These are phyloP conservation scores for human DNA, from an alignment of 2,113 vertebrate genomes.

Conservation along the genomic window DNA sequence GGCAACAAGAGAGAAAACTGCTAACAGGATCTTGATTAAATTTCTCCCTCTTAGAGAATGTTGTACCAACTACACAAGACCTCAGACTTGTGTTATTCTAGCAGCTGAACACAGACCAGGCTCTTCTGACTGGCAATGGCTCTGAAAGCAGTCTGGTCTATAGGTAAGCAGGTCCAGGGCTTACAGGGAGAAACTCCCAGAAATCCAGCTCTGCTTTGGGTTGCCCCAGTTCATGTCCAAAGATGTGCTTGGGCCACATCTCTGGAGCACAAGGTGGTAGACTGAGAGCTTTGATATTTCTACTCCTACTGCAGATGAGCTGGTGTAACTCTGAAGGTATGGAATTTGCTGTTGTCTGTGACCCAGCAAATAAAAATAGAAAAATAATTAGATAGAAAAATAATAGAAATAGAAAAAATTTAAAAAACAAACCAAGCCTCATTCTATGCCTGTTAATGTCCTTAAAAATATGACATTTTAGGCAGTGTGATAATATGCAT, in stretches of 20 bases:
- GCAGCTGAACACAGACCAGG: no score
- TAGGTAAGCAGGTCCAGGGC: not conserved
- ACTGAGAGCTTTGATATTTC: not conserved
- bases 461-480: not conserved
- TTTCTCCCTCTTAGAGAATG: not conserved
- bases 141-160: not conserved
- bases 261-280: no score
- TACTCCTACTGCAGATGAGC: not conserved
- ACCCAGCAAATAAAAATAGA: not conserved
- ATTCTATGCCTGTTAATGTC: not conserved
- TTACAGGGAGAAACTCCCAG: not conserved
- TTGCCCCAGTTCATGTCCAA: fast-evolving
- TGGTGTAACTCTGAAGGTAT: not conserved
- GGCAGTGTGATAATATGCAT: not conserved
- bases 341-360: not conserved
- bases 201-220: not conserved
- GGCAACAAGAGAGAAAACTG: not conserved
- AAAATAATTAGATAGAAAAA: no score
- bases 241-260: not conserved
- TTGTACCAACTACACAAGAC: not conserved
- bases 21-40: not conserved
- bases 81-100: not conserved
- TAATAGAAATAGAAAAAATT: no score
- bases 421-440: not conserved
- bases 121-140: fast-evolving